These are phyloP conservation scores for Drosophila chauvacae DNA, from an alignment of 1,140 invertebrate species.

Conservation along the genomic window DNA sequence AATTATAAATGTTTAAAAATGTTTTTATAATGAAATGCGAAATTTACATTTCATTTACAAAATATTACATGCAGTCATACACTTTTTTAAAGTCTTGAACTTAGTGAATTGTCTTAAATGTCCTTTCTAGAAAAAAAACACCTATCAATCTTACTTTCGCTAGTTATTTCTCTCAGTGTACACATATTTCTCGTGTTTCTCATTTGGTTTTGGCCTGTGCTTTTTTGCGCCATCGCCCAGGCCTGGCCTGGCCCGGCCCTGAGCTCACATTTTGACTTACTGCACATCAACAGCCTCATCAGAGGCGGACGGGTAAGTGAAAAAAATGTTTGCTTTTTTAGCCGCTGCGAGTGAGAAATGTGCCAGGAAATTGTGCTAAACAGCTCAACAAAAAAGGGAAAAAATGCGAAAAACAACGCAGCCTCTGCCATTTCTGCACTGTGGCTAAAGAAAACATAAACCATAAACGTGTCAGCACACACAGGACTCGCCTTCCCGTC, in stretches of 20 bases:
- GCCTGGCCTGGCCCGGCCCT: conserved; percentile 2
- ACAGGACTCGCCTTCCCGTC: neutral
- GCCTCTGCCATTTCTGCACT: conserved; percentile 26
- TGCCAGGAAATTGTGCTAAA: conserved; percentile 75
- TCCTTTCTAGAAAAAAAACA: neutral
- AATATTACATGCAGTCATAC: too few relatives aligned
- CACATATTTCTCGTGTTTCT: conserved; percentile 34
- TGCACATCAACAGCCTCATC: conserved; percentile 68
- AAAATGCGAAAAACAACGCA: conserved; percentile 44
- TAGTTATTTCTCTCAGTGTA: conserved; percentile 2
- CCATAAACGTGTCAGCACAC: conserved; percentile 53
- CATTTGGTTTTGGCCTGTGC: conserved; percentile 42
- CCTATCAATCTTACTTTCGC: too few relatives aligned
- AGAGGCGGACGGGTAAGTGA: conserved; percentile 63
- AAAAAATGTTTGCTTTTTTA: conserved; percentile 65
- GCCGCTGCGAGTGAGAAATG: conserved; percentile 62
- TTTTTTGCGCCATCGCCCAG: conserved; percentile 34
- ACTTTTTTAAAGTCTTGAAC: too few relatives aligned
- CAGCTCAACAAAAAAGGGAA: conserved; percentile 45
- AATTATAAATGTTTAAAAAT: too few relatives aligned
- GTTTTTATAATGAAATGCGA: too few relatives aligned
- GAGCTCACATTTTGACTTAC: conserved; percentile 70
- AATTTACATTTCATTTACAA: too few relatives aligned
- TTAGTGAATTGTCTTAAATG: too few relatives aligned
- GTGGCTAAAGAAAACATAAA: conserved; percentile 60